phyloP scores from a whole-genome alignment of 2,113 vertebrate species.

The Macrotus californicus region DNA sequence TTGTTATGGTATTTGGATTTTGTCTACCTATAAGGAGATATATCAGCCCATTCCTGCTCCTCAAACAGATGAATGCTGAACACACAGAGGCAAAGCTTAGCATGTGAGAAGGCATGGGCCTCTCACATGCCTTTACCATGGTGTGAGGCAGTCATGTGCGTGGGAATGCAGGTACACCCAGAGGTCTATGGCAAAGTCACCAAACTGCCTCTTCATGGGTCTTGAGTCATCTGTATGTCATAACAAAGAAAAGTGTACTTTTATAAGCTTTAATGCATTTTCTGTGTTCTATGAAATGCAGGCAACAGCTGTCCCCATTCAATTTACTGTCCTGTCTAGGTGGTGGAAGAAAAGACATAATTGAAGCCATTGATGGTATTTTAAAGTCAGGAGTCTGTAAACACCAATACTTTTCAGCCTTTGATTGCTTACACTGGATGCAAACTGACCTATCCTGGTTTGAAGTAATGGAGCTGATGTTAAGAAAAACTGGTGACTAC shows the following conservation, averaged over 20 bases:
- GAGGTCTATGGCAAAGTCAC: background rate
- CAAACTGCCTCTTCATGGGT: background rate
- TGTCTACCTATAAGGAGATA: background rate
- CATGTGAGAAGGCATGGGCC: background rate
- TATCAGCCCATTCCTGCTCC: background rate
- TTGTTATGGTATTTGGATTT: background rate
- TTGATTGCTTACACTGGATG: conserved; percentile 37
- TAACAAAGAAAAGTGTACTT: background rate
- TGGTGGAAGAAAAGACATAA: conserved; percentile 7
- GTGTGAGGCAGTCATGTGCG: background rate
- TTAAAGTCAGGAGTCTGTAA: conserved; percentile 8
- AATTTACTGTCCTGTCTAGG: background rate
- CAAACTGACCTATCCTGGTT: background rate
- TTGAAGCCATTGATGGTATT: background rate
- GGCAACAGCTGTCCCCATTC: background rate
- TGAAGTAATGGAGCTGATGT: background rate
- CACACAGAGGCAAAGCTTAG: background rate
- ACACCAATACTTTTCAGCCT: background rate
- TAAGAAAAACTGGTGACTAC: conserved; percentile 23
- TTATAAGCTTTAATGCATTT: background rate
- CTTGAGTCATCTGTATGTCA: background rate
- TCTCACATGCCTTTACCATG: background rate
- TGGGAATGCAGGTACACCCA: background rate
- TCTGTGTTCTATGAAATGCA: background rate
- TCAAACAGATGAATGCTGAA: background rate